Conservation (phyloP, 2,113 vertebrate genomes). For the Pelecanoides urinatrix region DNA sequence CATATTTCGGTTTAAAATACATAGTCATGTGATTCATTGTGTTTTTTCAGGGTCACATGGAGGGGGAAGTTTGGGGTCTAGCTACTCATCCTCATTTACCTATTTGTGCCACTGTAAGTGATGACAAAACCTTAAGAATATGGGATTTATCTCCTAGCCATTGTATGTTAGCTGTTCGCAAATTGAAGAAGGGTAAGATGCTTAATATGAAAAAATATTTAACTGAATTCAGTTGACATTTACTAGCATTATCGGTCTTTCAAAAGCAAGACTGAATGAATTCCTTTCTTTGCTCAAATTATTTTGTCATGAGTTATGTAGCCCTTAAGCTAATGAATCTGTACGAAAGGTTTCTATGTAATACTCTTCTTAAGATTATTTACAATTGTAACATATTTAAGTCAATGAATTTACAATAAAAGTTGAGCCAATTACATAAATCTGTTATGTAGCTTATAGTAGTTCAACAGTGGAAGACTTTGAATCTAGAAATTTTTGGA, state of each 20-base stretch:
- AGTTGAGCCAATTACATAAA: background rate
- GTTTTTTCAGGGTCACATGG: constrained; percentile 93
- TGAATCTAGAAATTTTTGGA: background rate
- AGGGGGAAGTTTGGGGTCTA: constrained; percentile 97
- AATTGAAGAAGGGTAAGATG: constrained; percentile 93
- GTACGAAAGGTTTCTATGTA: background rate
- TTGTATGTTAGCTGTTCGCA: constrained; percentile 98
- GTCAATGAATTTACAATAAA: background rate
- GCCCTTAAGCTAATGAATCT: background rate
- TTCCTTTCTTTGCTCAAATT: background rate
- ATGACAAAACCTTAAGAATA: constrained; percentile 97
- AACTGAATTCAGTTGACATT: background rate
- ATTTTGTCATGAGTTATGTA: background rate
- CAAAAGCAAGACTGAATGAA: background rate
- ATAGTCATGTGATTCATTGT: background rate
- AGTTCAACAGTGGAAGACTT: background rate
- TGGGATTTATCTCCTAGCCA: constrained; percentile 99
- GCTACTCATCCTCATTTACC: constrained; percentile 97
- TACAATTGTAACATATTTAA: background rate
- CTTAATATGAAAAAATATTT: constrained; percentile 23
- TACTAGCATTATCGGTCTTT: background rate
- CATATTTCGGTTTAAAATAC: background rate
- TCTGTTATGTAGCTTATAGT: background rate
- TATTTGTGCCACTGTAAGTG: constrained; percentile 97
- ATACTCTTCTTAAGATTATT: background rate